Evolutionary conservation across 2,797 vertebrate genomes (phyloP).

Genomic region (Neoniphon sammara): DNA sequence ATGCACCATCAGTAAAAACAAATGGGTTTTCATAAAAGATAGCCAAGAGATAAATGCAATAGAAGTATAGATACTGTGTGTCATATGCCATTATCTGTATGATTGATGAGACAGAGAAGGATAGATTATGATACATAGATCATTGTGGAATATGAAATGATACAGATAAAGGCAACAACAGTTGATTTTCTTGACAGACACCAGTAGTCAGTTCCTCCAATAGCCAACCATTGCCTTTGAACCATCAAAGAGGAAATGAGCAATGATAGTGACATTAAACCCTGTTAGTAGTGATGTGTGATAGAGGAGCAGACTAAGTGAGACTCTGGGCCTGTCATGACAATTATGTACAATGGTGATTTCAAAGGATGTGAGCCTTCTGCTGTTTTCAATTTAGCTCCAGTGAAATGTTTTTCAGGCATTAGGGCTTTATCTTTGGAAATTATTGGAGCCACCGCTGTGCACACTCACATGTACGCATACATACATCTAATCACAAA

Average conservation of each 20-base stretch:
- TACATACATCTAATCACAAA: neutral
- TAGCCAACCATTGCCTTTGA: neutral
- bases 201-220: no score
- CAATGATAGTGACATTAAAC: neutral
- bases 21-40: neutral
- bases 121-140: neutral
- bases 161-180: no score
- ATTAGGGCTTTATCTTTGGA: neutral
- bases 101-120: neutral
- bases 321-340: slow-evolving; percentile 5
- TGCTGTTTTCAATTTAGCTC: neutral
- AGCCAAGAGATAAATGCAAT: neutral
- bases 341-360: neutral
- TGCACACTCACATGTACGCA: neutral
- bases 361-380: neutral
- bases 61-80: neutral
- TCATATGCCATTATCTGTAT: neutral
- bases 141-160: no score
- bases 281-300: neutral
- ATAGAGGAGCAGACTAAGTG: neutral
- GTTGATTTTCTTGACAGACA: neutral
- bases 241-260: neutral
- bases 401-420: neutral
- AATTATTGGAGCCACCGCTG: neutral
- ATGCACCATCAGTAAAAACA: slow-evolving; percentile 5